phyloP scores from a whole-genome alignment of 92 coral and sea anemone genomes.

The Phymanthus crucifer region DNA sequence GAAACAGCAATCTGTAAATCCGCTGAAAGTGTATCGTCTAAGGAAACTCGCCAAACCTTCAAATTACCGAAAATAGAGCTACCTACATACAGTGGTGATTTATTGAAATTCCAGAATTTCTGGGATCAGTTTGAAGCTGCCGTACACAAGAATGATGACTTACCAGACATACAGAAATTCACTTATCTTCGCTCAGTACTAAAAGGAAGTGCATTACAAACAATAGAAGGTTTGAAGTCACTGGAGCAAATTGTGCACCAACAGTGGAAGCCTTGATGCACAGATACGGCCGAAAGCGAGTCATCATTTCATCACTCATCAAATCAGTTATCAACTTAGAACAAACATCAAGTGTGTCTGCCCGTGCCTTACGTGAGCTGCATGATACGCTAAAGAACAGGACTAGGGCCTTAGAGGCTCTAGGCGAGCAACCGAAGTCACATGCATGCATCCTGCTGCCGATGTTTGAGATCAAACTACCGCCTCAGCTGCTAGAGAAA shows the following conservation, averaged over 20 bases:
- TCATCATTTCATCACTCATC: conserved; percentile 31
- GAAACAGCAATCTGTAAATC: conserved; percentile 6
- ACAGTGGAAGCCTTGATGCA: conserved; percentile 46
- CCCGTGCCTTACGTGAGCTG: conserved; percentile 39
- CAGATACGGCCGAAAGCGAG: conserved; percentile 34
- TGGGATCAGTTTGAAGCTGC: conserved; percentile 42
- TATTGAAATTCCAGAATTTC: conserved; percentile 31
- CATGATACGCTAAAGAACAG: conserved; percentile 40
- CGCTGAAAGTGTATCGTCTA: conserved; percentile 5
- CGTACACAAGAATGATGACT: conserved; percentile 32
- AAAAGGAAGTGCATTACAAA: conserved; percentile 34
- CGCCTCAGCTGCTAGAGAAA: conserved; percentile 29
- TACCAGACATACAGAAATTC: conserved; percentile 41
- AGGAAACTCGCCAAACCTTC: conserved; percentile 8
- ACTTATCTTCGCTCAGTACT: conserved; percentile 35
- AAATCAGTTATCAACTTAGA: conserved; percentile 26
- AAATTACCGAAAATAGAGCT: conserved; percentile 31
- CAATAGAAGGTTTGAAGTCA: conserved; percentile 38
- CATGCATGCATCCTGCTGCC: conserved; percentile 49
- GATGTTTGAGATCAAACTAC: conserved; percentile 39
- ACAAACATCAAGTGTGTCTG: conserved; percentile 5
- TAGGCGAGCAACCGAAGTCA: conserved; percentile 35
- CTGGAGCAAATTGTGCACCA: conserved; percentile 40
- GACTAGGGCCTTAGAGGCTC: conserved; percentile 37
- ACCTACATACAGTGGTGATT: conserved; percentile 26